Evolutionary conservation across 2,888 invertebrate species (phyloP).

Genomic region (Eurytoma adleriae): DNA sequence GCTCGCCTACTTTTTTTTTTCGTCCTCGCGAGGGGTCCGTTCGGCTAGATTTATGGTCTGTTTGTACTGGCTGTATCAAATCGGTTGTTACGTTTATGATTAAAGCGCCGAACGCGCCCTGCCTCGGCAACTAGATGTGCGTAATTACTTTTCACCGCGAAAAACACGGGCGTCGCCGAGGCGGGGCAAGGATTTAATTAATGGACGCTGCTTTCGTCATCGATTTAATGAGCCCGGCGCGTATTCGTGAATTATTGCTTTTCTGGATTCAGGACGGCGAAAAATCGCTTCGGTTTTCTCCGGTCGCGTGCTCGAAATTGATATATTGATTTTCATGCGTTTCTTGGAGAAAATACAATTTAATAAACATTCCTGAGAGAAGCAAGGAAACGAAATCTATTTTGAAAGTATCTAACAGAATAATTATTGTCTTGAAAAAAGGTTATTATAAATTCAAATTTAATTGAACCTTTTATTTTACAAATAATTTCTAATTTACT

Average conservation of each 20-base stretch:
- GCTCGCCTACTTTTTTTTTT: too few relatives aligned
- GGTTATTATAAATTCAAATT: too few relatives aligned
- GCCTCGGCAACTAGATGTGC: background rate
- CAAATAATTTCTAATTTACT: too few relatives aligned
- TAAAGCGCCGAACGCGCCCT: background rate
- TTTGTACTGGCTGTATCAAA: slow-evolving; percentile 46
- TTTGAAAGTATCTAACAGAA: too few relatives aligned
- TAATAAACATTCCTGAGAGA: too few relatives aligned
- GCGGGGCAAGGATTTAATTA: slow-evolving; percentile 33
- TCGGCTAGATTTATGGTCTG: slow-evolving; percentile 43
- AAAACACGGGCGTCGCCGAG: background rate
- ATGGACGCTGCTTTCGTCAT: slow-evolving; percentile 26
- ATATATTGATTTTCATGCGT: slow-evolving; percentile 13
- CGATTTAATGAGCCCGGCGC: slow-evolving; percentile 28
- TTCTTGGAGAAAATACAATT: background rate
- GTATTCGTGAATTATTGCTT: slow-evolving; percentile 34
- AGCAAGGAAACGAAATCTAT: background rate
- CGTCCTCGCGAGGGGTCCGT: background rate
- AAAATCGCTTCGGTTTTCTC: background rate
- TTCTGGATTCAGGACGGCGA: background rate
- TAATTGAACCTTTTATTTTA: too few relatives aligned
- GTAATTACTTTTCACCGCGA: slow-evolving; percentile 23
- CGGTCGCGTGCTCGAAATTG: slow-evolving; percentile 1
- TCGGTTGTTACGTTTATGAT: slow-evolving; percentile 36
- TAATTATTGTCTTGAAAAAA: too few relatives aligned